Base-by-base conservation (phyloP, 2,797 vertebrate genomes). In the Cirrhinus molitorella region DNA sequence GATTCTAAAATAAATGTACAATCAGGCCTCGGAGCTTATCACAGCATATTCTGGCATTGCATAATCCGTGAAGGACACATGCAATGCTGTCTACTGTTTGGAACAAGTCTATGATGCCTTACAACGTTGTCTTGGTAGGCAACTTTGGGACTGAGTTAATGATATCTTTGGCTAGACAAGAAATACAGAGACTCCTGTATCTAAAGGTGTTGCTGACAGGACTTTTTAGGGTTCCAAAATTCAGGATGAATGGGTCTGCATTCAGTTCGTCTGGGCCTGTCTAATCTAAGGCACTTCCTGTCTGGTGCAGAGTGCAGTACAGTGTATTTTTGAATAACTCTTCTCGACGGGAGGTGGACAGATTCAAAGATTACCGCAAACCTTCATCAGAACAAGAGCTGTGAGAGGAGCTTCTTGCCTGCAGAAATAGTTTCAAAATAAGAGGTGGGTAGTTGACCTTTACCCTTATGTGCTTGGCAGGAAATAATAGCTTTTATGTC, bases 361-460 rank as follows among this genome's bases (percentile, higher is more conserved):
- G 70, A 80, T 76, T 86, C 63, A 61, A 83, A 79, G 83, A 75
- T 85, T 79, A 28, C 79, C 59, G 47, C 51, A 78, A 79, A 83
- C 16, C 74, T 83, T 84, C 59, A 84, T 82, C 28, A 51, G 86
- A 85, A 81, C 71, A 83, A 72, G 49, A 40, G n/a, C 45, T 85
- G 84, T 66, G 71, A 63, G 31, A 76, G 83, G 37, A 78, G 21
- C 70, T 85, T 80, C 67, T 71, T 47, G 55, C 3, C 10, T n/a
- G 75, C 19, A 43, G 23, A 74, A 83, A 75, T 85, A 75, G 25
- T 70, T 61, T 83, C 17, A 70, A 83, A 81, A 86, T 57, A 73
- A 57, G 23, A 43, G 68, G 83, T 87, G 87, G 57, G 87, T 89
- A 40, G 80, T 55, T 84, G 84, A 72, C 81, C 61, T 47, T 67